A percentile compares a stretch with the other conserved stretches of the same genome.
Evolutionary conservation across 1,140 invertebrate genomes (phyloP).

Genomic region (Ceratoteleas bidentatus): DNA sequence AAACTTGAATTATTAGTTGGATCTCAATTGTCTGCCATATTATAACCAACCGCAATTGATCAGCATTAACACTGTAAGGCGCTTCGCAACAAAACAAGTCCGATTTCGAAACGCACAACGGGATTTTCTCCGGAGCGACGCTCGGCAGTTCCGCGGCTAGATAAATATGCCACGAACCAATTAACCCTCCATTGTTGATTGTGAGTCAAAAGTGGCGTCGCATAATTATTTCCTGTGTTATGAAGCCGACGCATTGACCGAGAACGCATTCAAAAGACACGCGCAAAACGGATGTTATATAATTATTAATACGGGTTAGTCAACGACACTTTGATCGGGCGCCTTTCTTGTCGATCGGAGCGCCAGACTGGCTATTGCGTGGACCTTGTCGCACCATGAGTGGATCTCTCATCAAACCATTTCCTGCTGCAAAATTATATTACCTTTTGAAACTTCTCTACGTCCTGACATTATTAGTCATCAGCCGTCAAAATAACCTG

Average conservation of each 20-base stretch:
- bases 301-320: constrained; percentile 39
- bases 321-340: constrained; percentile 16
- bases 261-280: constrained; percentile 51
- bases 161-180: constrained; percentile 56
- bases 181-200: constrained; percentile 60
- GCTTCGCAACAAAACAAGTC: too few species aligned
- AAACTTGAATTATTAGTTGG: too few species aligned
- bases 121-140: constrained; percentile 17
- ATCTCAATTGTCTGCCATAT: too few species aligned
- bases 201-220: constrained; percentile 48
- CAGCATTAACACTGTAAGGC: too few species aligned
- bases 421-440: too few species aligned
- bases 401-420: too few species aligned
- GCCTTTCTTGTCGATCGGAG: constrained; percentile 16
- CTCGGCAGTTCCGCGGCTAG: constrained; percentile 40
- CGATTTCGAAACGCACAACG: not conserved
- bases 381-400: not conserved
- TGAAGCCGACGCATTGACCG: constrained; percentile 56
- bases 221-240: constrained; percentile 61
- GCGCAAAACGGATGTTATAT: constrained; percentile 44
- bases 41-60: too few species aligned
- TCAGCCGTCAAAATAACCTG: too few species aligned
- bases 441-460: too few species aligned
- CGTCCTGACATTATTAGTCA: too few species aligned
- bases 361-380: not conserved